Percentiles rank a stretch among this genome's conserved stretches.
Evolutionary conservation across 1,140 invertebrate genomes (phyloP).

Genomic region (Berghia stephanieae): DNA sequence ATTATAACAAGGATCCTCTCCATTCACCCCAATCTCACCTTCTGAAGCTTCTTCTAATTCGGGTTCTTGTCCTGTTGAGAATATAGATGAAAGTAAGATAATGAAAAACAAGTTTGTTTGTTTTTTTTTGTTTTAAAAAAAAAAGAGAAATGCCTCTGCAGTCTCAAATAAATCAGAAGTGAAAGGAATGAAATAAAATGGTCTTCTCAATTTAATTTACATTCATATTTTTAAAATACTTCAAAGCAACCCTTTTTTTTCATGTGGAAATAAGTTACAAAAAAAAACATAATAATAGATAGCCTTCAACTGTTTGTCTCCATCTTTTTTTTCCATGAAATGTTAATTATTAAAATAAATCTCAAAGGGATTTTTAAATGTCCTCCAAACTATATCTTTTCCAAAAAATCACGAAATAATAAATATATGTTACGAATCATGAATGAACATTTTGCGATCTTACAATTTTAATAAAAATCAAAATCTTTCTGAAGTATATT

Average conservation of each 20-base stretch:
- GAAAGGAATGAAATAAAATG: not conserved
- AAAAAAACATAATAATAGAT: no score
- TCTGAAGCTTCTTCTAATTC: no score
- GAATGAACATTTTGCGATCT: not conserved
- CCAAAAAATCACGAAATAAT: not conserved
- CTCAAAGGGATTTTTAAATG: not conserved
- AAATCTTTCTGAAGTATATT: not conserved
- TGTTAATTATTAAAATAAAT: no score
- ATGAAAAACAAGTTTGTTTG: not conserved
- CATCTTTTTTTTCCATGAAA: not conserved
- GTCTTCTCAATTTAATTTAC: not conserved
- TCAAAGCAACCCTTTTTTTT: constrained; percentile 14
- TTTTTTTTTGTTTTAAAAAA: not conserved
- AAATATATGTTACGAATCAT: not conserved
- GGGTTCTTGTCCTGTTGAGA: not conserved
- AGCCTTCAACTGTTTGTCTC: constrained; percentile 16
- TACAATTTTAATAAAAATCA: constrained; percentile 7
- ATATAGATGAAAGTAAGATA: not conserved
- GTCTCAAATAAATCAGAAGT: not conserved
- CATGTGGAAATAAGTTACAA: no score
- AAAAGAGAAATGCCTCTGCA: not conserved
- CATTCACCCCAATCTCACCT: no score
- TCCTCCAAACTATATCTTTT: not conserved
- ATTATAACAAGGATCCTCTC: not conserved
- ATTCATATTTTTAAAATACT: not conserved